Percentiles rank a stretch among this genome's conserved stretches.
phyloP scores from a whole-genome alignment of 2,113 vertebrate genomes.

The Sceloporus undulatus region DNA sequence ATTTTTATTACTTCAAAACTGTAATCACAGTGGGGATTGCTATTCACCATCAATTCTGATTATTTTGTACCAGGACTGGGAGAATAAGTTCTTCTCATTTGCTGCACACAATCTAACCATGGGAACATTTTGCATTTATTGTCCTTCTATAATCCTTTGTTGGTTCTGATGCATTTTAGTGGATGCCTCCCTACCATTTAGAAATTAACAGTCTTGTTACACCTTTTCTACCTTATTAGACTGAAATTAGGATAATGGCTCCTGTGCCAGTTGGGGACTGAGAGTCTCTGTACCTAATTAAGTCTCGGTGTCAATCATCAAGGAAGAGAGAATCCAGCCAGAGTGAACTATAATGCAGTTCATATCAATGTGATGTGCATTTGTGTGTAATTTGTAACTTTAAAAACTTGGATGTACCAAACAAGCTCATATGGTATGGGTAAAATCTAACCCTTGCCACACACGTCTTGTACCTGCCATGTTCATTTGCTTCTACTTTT shows the following conservation, averaged over 20 bases:
- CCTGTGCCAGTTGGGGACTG: not conserved
- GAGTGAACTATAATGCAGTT: not conserved
- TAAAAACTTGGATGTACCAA: no score
- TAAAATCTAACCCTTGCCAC: not conserved
- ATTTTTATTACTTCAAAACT: constrained; percentile 48
- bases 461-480: not conserved
- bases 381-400: not conserved
- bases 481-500: not conserved
- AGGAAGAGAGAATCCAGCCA: not conserved
- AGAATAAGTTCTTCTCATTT: constrained; percentile 43
- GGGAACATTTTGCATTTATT: constrained; percentile 15
- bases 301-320: not conserved
- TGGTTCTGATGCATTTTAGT: rapidly evolving
- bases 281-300: not conserved
- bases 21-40: constrained; percentile 56
- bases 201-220: not conserved
- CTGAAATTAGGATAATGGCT: constrained; percentile 9
- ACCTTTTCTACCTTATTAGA: constrained; percentile 3
- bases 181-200: not conserved
- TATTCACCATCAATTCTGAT: constrained; percentile 50
- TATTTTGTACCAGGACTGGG: constrained; percentile 28
- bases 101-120: not conserved
- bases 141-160: not conserved
- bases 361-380: not conserved
- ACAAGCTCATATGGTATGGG: not conserved